phyloP scores from a whole-genome alignment of 2,888 invertebrate species.

The Plagiodera versicolora region DNA sequence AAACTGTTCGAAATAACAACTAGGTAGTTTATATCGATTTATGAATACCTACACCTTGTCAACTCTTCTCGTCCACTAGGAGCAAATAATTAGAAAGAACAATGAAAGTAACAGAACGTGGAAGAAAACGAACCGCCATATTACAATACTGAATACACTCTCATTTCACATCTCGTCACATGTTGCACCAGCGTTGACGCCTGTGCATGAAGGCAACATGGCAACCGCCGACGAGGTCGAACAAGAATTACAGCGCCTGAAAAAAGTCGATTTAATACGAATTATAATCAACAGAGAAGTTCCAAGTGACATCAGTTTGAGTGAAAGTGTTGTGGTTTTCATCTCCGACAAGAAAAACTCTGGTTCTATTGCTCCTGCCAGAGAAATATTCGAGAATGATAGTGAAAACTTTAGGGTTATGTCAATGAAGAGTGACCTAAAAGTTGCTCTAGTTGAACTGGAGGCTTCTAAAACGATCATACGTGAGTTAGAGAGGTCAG shows the following conservation, averaged over 20 bases:
- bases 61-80: too few relatives aligned
- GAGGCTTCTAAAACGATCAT: constrained; percentile 3
- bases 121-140: too few relatives aligned
- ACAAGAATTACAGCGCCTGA: neutral
- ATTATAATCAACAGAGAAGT: neutral
- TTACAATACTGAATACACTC: too few relatives aligned
- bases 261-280: neutral
- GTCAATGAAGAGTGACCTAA: neutral
- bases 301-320: neutral
- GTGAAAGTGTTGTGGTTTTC: neutral
- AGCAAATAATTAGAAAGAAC: too few relatives aligned
- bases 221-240: neutral
- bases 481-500: too few relatives aligned
- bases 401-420: neutral
- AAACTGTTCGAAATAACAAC: too few relatives aligned
- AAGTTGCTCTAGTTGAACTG: neutral
- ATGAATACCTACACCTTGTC: too few relatives aligned
- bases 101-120: too few relatives aligned
- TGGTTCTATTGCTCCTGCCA: neutral
- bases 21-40: too few relatives aligned
- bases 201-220: neutral
- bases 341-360: neutral
- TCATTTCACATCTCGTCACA: too few relatives aligned
- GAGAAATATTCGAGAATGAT: neutral
- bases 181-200: too few relatives aligned